phyloP scores from a whole-genome alignment of 2,888 invertebrate species.

The Eudemis profundana region DNA sequence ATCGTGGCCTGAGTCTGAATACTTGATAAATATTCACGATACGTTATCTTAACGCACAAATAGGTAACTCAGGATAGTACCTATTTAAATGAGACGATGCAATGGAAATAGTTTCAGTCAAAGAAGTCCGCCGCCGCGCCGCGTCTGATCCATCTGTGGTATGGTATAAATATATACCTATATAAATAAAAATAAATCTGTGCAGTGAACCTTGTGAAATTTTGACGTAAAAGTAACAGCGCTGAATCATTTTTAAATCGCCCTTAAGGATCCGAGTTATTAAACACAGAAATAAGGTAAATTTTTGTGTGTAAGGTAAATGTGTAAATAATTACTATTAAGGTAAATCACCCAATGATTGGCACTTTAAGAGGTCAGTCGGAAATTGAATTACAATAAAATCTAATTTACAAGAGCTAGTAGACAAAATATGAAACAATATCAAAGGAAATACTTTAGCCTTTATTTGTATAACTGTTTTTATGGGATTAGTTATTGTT shows the following conservation, averaged over 20 bases:
- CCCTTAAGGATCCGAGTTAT: background rate
- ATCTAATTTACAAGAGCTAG: no score
- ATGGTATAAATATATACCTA: no score
- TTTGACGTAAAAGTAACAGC: conserved; percentile 4
- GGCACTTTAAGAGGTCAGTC: no score
- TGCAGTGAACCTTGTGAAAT: conserved; percentile 12
- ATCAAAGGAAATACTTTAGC: no score
- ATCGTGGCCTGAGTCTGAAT: conserved; percentile 25
- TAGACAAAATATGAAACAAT: no score
- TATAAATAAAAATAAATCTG: background rate
- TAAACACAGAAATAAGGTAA: background rate
- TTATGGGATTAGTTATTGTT: no score
- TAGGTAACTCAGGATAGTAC: conserved; percentile 9
- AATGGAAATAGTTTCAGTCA: conserved; percentile 35
- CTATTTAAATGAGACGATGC: conserved; percentile 35
- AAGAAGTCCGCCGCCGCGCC: conserved; percentile 17
- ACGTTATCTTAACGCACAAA: conserved; percentile 29
- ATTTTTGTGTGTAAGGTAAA: no score
- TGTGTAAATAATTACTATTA: no score
- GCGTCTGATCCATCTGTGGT: conserved; percentile 12
- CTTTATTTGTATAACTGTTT: no score
- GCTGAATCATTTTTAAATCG: background rate
- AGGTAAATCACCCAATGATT: no score
- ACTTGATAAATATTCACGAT: conserved; percentile 33
- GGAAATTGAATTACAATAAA: no score